Evolutionary conservation across 1,140 invertebrate genomes (phyloP).

Genomic region (Trialeurodes vaporariorum): DNA sequence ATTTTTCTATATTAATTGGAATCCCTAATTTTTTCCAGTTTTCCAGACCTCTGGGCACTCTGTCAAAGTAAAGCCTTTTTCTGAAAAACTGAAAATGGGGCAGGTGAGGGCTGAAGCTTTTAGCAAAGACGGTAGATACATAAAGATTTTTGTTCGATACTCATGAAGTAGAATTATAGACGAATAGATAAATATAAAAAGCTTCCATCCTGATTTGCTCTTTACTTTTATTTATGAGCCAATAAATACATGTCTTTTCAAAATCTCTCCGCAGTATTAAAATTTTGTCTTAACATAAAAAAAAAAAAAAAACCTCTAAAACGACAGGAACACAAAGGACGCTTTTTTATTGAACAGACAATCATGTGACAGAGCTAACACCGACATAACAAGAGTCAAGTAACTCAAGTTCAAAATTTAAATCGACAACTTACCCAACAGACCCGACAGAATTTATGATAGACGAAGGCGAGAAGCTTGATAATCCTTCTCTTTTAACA

Average conservation of each 20-base stretch:
- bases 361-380: conserved; percentile 4
- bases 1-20: neutral
- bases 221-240: no score
- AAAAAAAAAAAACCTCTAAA: neutral
- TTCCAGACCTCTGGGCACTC: no score
- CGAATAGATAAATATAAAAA: conserved; percentile 7
- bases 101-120: no score
- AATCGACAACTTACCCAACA: no score
- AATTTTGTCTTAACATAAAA: conserved; percentile 5
- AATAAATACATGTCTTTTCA: no score
- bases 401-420: conserved; percentile 19
- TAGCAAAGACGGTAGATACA: no score
- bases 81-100: no score
- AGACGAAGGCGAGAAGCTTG: conserved; percentile 27
- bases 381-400: neutral
- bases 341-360: neutral
- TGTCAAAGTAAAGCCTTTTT: no score
- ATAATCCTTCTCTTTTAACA: conserved; percentile 18
- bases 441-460: conserved; percentile 29
- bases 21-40: conserved; percentile 11
- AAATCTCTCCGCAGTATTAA: conserved; percentile 1
- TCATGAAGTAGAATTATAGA: conserved; percentile 4
- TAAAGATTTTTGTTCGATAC: no score
- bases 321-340: neutral
- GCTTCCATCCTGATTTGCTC: conserved; percentile 11